Evolutionary conservation across 1,140 invertebrate genomes (phyloP).

Genomic region (Acyrthosiphon pisum): DNA sequence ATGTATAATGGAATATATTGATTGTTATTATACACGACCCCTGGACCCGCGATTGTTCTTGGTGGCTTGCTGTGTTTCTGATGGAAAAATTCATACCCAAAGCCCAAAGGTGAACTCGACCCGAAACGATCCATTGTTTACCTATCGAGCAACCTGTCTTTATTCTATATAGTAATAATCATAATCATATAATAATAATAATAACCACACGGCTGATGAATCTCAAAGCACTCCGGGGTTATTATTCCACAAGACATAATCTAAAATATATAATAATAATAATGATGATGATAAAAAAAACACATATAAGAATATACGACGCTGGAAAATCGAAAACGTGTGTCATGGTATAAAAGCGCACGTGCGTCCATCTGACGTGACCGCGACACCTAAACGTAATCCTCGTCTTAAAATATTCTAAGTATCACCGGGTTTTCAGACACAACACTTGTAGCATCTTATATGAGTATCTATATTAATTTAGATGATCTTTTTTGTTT

Average conservation of each 20-base stretch:
- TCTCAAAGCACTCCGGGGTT: conserved; percentile 37
- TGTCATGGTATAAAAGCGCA: conserved; percentile 57
- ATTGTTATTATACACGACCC: conserved; percentile 48
- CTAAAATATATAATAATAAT: conserved; percentile 36
- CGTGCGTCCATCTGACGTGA: conserved; percentile 55
- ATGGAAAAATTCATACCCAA: conserved; percentile 55
- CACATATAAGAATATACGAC: conserved; percentile 13
- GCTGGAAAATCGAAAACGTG: conserved; percentile 53
- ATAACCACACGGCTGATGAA: conserved; percentile 31
- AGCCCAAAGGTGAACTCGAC: conserved; percentile 40
- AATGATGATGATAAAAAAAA: conserved; percentile 36
- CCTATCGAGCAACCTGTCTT: conserved; percentile 49
- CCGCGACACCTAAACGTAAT: conserved; percentile 54
- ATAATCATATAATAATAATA: conserved; percentile 21
- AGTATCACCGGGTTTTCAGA: conserved; percentile 28
- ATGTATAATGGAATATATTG: conserved; percentile 25
- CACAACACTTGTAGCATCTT: too few relatives aligned
- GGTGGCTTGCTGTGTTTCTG: conserved; percentile 52
- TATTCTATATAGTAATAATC: conserved; percentile 25
- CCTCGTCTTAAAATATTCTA: not conserved
- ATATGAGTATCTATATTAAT: not conserved
- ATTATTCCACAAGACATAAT: conserved; percentile 54
- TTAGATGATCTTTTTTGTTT: not conserved
- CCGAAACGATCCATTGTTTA: conserved; percentile 52
- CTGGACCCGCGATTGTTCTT: conserved; percentile 51